Conservation (phyloP, 23 tunicate genomes). For the Trididemnum clinides region DNA sequence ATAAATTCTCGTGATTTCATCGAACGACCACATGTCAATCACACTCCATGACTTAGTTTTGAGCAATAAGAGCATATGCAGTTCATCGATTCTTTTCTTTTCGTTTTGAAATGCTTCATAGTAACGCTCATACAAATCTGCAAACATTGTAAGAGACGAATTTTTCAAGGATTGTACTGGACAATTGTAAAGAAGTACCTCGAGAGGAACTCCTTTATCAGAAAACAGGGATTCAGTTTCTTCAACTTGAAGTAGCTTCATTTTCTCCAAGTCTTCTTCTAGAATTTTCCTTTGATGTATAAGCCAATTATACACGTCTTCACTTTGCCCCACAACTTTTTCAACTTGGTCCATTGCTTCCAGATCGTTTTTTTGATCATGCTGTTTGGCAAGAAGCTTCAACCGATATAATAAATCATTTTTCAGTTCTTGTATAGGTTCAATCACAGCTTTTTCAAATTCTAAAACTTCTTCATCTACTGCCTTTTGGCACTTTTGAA, state of each 20-base stretch:
- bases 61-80: neutral
- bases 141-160: slow-evolving; percentile 49
- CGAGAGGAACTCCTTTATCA: slow-evolving; percentile 66
- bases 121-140: slow-evolving; percentile 53
- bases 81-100: slow-evolving; percentile 1
- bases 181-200: slow-evolving; percentile 60
- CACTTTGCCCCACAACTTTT: slow-evolving; percentile 51
- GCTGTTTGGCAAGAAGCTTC: too few relatives aligned
- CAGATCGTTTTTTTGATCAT: slow-evolving; percentile 1
- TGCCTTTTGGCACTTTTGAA: slow-evolving; percentile 18
- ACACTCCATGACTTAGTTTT: slow-evolving; percentile 1
- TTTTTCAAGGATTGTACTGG: slow-evolving; percentile 50
- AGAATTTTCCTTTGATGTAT: slow-evolving; percentile 42
- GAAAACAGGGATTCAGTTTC: too few relatives aligned
- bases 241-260: too few relatives aligned
- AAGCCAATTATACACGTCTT: slow-evolving; percentile 56
- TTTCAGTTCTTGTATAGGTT: slow-evolving; percentile 55
- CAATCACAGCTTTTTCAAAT: slow-evolving; percentile 60
- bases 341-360: slow-evolving; percentile 43
- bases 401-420: slow-evolving; percentile 56
- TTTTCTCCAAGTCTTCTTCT: slow-evolving; percentile 45
- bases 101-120: slow-evolving; percentile 26
- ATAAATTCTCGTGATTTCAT: slow-evolving; percentile 40
- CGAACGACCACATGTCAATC: slow-evolving; percentile 37
- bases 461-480: slow-evolving; percentile 44